Evolutionary conservation across 2,113 vertebrate genomes (phyloP).

Genomic region (human (Homo sapiens)): GRCh38 chr11:114954501-114955000

Average conservation of each 20-base stretch:
- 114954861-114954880: no score
- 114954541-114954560: background rate
- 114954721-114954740: no score
- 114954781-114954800: background rate
- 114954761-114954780: background rate
- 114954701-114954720: background rate
- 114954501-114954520: background rate
- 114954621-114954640: background rate
- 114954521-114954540: background rate
- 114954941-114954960: no score
- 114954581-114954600: background rate
- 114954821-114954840: no score
- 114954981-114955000: no score
- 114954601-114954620: background rate
- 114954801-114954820: no score
- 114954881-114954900: no score
- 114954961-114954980: no score
- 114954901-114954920: no score
- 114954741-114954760: background rate
- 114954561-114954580: background rate
- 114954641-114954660: background rate
- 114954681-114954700: background rate
- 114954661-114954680: background rate
- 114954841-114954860: no score
- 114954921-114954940: no score